A percentile compares a stretch with the other conserved stretches of the same genome.
Conservation (phyloP, 2,888 invertebrate genomes). For the Brenthis ino region DNA sequence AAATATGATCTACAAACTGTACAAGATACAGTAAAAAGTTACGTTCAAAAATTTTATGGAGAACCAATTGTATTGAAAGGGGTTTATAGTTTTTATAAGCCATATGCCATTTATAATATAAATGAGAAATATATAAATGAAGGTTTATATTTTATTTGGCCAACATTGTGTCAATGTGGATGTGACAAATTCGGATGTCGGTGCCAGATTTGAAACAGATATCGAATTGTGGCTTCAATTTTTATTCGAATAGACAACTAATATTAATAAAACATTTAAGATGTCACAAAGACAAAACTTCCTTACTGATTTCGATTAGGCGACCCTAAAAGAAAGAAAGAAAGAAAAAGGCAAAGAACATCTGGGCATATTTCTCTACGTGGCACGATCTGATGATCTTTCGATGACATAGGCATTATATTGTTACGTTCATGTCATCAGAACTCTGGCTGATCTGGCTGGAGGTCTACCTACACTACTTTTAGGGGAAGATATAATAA, state of each 20-base stretch:
- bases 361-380: too few species aligned
- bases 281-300: too few species aligned
- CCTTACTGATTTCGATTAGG: too few species aligned
- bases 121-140: constrained; percentile 24
- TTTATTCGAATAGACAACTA: background rate
- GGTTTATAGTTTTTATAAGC: constrained; percentile 8
- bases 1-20: constrained; percentile 12
- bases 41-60: constrained; percentile 30
- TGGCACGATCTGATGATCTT: too few species aligned
- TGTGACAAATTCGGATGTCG: constrained; percentile 25
- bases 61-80: constrained; percentile 33
- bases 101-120: constrained; percentile 24
- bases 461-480: too few species aligned
- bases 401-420: too few species aligned
- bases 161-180: constrained; percentile 32
- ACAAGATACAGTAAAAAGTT: constrained; percentile 17
- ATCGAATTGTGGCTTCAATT: background rate
- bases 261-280: background rate
- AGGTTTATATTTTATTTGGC: constrained; percentile 36
- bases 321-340: too few species aligned
- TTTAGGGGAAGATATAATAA: too few species aligned
- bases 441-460: too few species aligned
- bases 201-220: constrained; percentile 6
- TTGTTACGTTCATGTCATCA: too few species aligned
- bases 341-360: too few species aligned